These are phyloP conservation scores for Philereme vetulata DNA, from an alignment of 2,888 invertebrate species.

Conservation along the genomic window DNA sequence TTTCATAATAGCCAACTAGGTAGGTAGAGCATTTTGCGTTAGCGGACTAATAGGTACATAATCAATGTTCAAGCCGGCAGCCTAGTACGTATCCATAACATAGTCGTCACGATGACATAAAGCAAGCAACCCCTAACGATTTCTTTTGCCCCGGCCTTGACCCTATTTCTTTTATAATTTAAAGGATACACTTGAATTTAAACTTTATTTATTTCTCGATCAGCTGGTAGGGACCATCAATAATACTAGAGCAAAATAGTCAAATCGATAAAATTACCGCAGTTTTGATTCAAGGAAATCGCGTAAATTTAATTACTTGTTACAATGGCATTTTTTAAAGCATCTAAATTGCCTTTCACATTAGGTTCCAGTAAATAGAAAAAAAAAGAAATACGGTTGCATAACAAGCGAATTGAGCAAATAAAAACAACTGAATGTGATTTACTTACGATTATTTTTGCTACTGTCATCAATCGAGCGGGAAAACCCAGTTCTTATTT, in stretches of 20 bases:
- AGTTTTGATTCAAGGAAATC: constrained; percentile 75
- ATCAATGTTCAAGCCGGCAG: neutral
- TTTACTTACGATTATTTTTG: constrained; percentile 64
- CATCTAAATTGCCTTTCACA: neutral
- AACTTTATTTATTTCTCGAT: constrained; percentile 52
- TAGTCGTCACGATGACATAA: constrained; percentile 29
- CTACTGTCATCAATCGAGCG: constrained; percentile 67
- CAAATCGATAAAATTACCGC: constrained; percentile 84
- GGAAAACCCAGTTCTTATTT: constrained; percentile 52
- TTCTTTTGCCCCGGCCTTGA: constrained; percentile 36
- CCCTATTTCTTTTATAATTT: constrained; percentile 23
- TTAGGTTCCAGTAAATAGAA: neutral
- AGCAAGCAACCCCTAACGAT: constrained; percentile 29
- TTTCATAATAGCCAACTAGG: too few species aligned
- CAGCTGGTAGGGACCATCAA: constrained; percentile 64
- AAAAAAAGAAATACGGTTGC: constrained; percentile 17
- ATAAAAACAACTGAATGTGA: constrained; percentile 52
- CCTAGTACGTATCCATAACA: constrained; percentile 25
- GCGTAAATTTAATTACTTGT: constrained; percentile 13
- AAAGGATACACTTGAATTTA: constrained; percentile 26
- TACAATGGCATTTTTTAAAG: neutral
- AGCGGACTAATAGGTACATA: too few species aligned
- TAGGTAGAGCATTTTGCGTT: too few species aligned
- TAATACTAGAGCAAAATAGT: constrained; percentile 65
- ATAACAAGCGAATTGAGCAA: constrained; percentile 30